These are phyloP conservation scores for Torymus texanus DNA, from an alignment of 2,888 invertebrate species.

Conservation along the genomic window DNA sequence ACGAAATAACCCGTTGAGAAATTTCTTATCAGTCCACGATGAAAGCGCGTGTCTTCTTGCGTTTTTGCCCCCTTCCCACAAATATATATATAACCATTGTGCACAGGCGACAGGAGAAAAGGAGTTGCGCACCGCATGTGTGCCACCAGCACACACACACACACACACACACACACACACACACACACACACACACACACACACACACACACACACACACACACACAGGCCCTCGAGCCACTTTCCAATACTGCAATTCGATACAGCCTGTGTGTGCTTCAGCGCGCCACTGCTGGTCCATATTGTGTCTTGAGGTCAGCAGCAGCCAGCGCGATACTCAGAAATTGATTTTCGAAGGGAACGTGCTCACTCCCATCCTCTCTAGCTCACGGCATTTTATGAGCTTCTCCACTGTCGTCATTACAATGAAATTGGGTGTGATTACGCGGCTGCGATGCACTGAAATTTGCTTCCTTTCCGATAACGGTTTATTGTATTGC, in stretches of 20 bases:
- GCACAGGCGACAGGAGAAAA: too few relatives aligned
- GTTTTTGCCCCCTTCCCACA: neutral
- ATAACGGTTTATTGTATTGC: neutral
- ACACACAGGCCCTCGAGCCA: constrained; percentile 8
- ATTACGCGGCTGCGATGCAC: neutral
- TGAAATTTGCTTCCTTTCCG: neutral
- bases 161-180: too few relatives aligned
- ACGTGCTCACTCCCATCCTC: neutral
- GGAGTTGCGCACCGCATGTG: too few relatives aligned
- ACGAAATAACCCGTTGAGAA: constrained; percentile 25
- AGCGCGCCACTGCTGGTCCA: neutral
- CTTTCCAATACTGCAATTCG: constrained; percentile 50
- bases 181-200: too few relatives aligned
- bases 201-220: too few relatives aligned
- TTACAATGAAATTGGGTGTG: constrained; percentile 3
- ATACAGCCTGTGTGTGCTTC: constrained; percentile 4
- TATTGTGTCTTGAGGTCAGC: constrained; percentile 34
- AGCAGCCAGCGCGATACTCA: constrained; percentile 15
- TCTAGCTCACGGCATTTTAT: constrained; percentile 26
- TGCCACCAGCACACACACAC: too few relatives aligned
- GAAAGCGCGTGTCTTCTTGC: neutral
- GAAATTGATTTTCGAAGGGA: constrained; percentile 46
- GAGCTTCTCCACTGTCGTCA: constrained; percentile 27
- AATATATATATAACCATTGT: neutral
- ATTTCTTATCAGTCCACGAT: constrained; percentile 22